phyloP scores from a whole-genome alignment of 2,113 vertebrate species.

The Lagopus muta region DNA sequence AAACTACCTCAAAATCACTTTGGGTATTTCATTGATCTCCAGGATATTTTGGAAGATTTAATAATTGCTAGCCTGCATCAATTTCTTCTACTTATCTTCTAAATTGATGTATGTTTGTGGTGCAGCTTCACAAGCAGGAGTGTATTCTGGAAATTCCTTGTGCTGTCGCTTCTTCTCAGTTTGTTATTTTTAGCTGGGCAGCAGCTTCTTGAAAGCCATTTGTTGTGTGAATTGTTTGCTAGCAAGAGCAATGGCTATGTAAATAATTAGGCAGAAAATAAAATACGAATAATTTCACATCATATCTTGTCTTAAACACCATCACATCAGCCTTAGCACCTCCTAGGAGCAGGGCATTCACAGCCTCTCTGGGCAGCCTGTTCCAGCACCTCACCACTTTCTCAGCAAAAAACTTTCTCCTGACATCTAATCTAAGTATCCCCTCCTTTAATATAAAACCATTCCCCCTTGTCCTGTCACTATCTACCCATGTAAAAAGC shows the following conservation, averaged over 20 bases:
- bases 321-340: too few species aligned
- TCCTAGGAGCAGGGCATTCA: too few species aligned
- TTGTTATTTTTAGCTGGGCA: not conserved
- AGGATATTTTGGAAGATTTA: not conserved
- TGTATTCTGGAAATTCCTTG: not conserved
- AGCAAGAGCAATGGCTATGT: not conserved
- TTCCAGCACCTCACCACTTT: too few species aligned
- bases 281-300: not conserved
- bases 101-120: not conserved
- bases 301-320: too few species aligned
- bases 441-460: too few species aligned
- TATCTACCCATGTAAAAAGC: too few species aligned
- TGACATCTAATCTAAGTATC: too few species aligned
- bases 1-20: not conserved
- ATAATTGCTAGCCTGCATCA: not conserved
- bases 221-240: not conserved
- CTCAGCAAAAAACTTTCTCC: too few species aligned
- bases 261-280: constrained; percentile 4
- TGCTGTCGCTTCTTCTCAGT: not conserved
- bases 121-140: not conserved
- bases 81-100: not conserved
- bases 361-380: too few species aligned
- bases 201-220: not conserved
- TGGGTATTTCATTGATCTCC: not conserved
- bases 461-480: too few species aligned